These are phyloP conservation scores for Antedon bifida DNA, from an alignment of 35 echinoderm and acorn worm species.

Conservation along the genomic window DNA sequence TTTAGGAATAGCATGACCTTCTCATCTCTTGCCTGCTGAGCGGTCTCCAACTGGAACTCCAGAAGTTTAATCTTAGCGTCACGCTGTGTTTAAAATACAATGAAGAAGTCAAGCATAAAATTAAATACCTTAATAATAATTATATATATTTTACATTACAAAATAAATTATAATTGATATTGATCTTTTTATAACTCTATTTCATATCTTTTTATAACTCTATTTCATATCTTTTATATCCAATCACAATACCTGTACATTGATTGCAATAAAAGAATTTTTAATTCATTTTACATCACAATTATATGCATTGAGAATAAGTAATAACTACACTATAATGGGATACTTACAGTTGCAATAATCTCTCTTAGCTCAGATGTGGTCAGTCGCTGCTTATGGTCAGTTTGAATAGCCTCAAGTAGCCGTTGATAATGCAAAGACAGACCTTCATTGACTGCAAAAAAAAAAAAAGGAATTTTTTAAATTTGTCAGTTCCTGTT, in stretches of 20 bases:
- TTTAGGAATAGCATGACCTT: slow-evolving; percentile 29
- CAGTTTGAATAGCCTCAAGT: slow-evolving; percentile 15
- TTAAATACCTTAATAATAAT: neutral
- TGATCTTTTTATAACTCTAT: no score
- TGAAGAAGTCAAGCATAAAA: neutral
- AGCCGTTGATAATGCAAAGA: slow-evolving; percentile 9
- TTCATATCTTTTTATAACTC: no score
- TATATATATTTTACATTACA: neutral
- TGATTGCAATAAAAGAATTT: no score
- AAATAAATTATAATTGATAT: no score
- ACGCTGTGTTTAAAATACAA: slow-evolving; percentile 23
- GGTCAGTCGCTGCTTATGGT: slow-evolving; percentile 9
- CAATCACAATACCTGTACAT: no score
- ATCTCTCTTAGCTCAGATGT: slow-evolving; percentile 3
- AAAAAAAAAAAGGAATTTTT: no score
- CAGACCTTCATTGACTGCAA: slow-evolving; percentile 40
- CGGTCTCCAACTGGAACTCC: slow-evolving; percentile 30
- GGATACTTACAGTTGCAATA: slow-evolving; percentile 25
- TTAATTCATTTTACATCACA: no score
- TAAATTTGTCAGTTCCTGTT: no score
- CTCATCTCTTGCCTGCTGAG: slow-evolving; percentile 23
- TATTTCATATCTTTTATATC: no score
- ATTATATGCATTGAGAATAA: no score
- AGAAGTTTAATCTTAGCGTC: slow-evolving; percentile 50
- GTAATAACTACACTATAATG: no score